Percentiles rank a stretch among this genome's conserved stretches.
Conservation (phyloP, 2,888 invertebrate genomes). For the Sphecodes monilicornis region DNA sequence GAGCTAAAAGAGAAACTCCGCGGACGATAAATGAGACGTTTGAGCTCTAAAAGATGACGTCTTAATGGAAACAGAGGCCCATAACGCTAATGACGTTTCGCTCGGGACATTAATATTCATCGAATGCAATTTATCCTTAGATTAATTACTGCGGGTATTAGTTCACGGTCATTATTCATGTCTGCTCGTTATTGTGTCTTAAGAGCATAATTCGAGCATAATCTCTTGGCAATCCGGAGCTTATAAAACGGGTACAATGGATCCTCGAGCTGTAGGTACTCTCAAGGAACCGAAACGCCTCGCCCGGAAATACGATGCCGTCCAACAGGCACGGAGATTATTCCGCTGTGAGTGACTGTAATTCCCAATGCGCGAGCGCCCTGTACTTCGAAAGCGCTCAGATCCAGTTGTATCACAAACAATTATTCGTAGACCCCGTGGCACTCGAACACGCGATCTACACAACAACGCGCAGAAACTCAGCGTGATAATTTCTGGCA, state of each 20-base stretch:
- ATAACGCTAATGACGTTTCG: neutral
- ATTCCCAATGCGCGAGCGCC: constrained; percentile 48
- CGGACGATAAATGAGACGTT: neutral
- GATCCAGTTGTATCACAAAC: constrained; percentile 30
- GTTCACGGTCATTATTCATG: constrained; percentile 48
- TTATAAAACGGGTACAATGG: constrained; percentile 29
- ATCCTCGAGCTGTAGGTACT: neutral
- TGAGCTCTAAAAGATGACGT: neutral
- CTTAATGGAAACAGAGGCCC: constrained; percentile 15
- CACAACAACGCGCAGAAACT: neutral
- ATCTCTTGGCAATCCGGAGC: constrained; percentile 42
- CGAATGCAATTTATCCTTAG: constrained; percentile 34
- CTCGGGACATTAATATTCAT: constrained; percentile 35
- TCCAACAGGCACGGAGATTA: constrained; percentile 38
- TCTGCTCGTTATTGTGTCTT: constrained; percentile 35
- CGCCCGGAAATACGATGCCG: neutral
- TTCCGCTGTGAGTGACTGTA: constrained; percentile 37
- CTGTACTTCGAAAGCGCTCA: constrained; percentile 41
- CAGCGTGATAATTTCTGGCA: neutral
- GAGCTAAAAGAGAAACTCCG: neutral
- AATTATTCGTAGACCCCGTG: neutral
- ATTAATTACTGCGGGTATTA: constrained; percentile 31
- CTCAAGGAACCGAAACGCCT: constrained; percentile 16
- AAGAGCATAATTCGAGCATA: constrained; percentile 55
- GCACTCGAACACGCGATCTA: neutral